Evolutionary conservation across 2,797 vertebrate species (phyloP), one percentile per base, ranked within the genome.

Genomic region (Sebastes taczanowskii): DNA sequence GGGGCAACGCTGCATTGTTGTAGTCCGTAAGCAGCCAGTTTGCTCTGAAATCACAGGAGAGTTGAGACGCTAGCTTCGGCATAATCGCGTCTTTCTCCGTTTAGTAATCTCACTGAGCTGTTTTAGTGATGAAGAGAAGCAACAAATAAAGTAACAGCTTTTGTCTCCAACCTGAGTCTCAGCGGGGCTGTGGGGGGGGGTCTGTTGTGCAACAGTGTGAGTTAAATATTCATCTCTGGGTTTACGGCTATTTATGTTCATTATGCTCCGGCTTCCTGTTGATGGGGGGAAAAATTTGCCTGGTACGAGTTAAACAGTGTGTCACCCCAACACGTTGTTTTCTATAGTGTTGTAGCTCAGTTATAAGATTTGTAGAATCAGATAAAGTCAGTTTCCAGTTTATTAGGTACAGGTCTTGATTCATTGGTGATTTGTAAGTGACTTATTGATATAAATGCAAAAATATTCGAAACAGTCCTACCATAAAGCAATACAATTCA

Each of bases 21-120:
- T 53, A 30, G 69, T 80, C 74, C 58, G 30, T 76, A 68, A 85
- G 84, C 80, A 77, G 83, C 30, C 82, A 14, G 62, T 86, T 85
- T 76, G 18, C 88, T 80, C 68, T 22, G 63, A 86, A 88, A 81
- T 89, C 91, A 83, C 88, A 71, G 14, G 82, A 89, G 86, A 86
- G 74, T 73, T 68, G 80, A 83, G 79, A 72, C 42, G 29, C 35
- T 22, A 22, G 86, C 76, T 70, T 42, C 52, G 3, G 56, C 38
- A 73, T 83, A 77, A 87, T 90, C 66, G 49, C 32, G 62, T 71
- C 77, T 68, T 70, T 72, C 77, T 74, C 70, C 1, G 27, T 80
- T 84, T 86, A 85, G 88, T 90, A 84, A 89, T 82, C 81, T 85
- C 83, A 29, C 61, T 62, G 82, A 90, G 88, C 72, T 2, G 5